A percentile compares a stretch with the other conserved stretches of the same genome.
Evolutionary conservation across 2,113 vertebrate genomes (phyloP).

Genomic region (Stercorarius parasiticus): DNA sequence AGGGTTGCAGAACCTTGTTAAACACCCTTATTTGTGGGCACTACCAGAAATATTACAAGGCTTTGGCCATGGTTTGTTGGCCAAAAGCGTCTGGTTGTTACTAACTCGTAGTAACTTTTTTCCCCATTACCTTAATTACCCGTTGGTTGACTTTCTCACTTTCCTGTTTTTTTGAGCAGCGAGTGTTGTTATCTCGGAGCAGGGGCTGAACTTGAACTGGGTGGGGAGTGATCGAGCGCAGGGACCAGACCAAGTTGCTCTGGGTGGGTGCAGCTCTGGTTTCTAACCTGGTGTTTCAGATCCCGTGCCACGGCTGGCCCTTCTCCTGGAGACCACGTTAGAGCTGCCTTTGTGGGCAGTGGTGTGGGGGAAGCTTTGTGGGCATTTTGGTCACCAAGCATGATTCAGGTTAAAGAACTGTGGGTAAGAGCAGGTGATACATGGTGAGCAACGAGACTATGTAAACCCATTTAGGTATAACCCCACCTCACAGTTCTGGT

Average conservation of each 20-base stretch:
- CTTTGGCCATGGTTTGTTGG: neutral
- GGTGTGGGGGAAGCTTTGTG: neutral
- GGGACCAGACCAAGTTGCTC: neutral
- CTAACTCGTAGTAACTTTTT: neutral
- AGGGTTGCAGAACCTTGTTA: neutral
- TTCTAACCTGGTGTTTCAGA: neutral
- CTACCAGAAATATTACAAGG: neutral
- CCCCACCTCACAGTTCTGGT: neutral
- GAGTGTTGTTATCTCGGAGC: neutral
- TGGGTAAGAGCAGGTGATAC: neutral
- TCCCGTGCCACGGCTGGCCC: neutral
- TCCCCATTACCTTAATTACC: neutral
- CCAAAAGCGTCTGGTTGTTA: neutral
- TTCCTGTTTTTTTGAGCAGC: neutral
- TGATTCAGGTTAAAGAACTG: neutral
- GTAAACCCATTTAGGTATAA: neutral
- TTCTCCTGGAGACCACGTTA: neutral
- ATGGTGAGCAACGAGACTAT: neutral
- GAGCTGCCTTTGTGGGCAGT: neutral
- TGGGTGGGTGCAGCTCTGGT: neutral
- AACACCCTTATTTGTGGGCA: neutral
- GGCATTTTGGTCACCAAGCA: neutral
- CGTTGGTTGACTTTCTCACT: neutral
- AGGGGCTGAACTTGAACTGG: neutral
- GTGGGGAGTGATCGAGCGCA: neutral